Evolutionary conservation across 2,113 vertebrate genomes (phyloP).

Genomic region (Ctenomys sociabilis): DNA sequence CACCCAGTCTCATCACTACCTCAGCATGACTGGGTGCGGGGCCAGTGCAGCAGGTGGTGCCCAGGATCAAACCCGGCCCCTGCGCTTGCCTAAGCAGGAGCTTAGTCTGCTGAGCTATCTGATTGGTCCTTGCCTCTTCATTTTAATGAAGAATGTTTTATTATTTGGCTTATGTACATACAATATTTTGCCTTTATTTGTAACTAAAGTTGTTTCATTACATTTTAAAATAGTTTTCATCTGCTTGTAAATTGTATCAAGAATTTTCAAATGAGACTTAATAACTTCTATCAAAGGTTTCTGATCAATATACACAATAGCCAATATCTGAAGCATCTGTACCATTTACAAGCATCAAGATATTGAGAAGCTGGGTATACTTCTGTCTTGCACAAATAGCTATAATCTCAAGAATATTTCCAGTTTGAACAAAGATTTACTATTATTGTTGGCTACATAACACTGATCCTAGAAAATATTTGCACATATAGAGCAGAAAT

Average conservation of each 20-base stretch:
- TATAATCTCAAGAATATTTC: background rate
- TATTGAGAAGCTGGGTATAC: background rate
- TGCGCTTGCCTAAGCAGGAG: too few species aligned
- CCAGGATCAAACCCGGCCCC: too few species aligned
- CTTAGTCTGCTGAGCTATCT: too few species aligned
- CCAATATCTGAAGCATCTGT: background rate
- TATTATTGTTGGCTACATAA: background rate
- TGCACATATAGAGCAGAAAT: background rate
- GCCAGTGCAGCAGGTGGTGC: too few species aligned
- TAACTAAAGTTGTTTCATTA: background rate
- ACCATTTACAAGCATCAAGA: background rate
- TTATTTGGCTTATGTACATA: background rate
- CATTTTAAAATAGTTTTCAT: background rate
- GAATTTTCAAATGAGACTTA: conserved; percentile 4
- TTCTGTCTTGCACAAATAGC: background rate
- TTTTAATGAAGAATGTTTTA: background rate
- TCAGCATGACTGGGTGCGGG: too few species aligned
- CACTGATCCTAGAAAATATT: background rate
- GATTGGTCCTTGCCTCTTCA: background rate
- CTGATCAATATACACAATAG: background rate
- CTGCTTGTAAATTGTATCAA: background rate
- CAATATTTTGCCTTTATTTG: background rate
- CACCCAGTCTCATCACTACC: too few species aligned
- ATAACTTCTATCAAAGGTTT: background rate
- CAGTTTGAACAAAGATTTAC: background rate